Evolutionary conservation across 30 jellyfish, hydroid and myxozoan species (phyloP), one percentile per base, ranked within the genome.

Genomic region (Phacellophora camtschatica): DNA sequence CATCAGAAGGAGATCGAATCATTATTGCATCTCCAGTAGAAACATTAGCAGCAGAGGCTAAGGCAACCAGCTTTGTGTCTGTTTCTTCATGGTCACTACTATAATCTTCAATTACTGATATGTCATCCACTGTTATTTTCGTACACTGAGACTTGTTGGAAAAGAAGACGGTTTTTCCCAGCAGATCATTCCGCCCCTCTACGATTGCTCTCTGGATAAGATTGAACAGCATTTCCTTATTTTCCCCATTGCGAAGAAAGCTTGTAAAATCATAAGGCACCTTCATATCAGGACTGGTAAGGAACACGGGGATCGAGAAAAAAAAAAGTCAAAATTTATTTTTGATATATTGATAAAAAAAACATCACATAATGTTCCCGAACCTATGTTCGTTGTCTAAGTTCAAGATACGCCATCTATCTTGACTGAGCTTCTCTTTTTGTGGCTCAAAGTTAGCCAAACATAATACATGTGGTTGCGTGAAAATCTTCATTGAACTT

Each of bases 11-110:
- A 19, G 74, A 72, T 11, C 57, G 67, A 22, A 48, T 25, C 57
- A 72, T 50, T 72, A 72, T 72, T 46, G 77, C 11, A 49, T 49
- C 67, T 49, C 74, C 86, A 48, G 59, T 19, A 23, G 67, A 46
- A 72, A 49, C 86, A 20, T 46, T 34, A 45, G 73, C 37, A 49
- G 86, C 86, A 28, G 55, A 46, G 56, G 86, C 86, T 34, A 46
- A 48, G 28, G 74, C 86, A 72, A 72, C 86, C 57, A 72, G 86
- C 72, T 72, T 72, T 72, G 86, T 72, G 74, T 50, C 86, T 35
- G 86, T 75, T 30, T 72, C 74, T 50, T 72, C 86, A 0, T 72
- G 86, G 86, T 69, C 72, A 69, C 46, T 25, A 61, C 75, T 0
- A 9, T 13, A 0, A n/a, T 61, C 75, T 61, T n/a, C 75, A 9